These are phyloP conservation scores for Falco biarmicus DNA, from an alignment of 2,797 vertebrate species.

Conservation along the genomic window DNA sequence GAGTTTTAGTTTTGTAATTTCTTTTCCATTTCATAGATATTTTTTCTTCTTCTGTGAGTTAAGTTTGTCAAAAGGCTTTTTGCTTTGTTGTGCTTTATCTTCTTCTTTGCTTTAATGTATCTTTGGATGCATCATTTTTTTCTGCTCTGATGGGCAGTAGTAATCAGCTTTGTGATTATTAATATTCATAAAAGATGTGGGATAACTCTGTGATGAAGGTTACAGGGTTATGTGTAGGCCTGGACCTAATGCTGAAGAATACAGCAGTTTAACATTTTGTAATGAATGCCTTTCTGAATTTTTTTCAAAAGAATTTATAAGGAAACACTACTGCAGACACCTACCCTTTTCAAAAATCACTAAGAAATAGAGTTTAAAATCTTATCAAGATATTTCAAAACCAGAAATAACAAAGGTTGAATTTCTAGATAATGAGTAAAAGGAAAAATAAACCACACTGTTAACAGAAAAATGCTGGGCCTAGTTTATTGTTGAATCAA, in stretches of 20 bases:
- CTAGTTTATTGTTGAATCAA: background rate
- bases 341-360: background rate
- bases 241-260: background rate
- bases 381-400: background rate
- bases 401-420: rapidly evolving
- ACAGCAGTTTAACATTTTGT: background rate
- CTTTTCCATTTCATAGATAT: background rate
- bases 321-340: background rate
- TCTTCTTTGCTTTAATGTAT: background rate
- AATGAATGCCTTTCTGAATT: background rate
- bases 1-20: background rate
- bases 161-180: background rate
- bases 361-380: background rate
- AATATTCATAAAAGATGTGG: background rate
- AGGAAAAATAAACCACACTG: background rate
- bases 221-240: background rate
- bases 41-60: background rate
- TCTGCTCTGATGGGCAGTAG: background rate
- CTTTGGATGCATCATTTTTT: background rate
- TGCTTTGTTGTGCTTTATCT: background rate
- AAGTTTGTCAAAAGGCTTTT: background rate
- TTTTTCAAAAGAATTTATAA: background rate
- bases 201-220: background rate
- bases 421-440: background rate
- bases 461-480: background rate